Evolutionary conservation across 2,797 vertebrate species (phyloP), one percentile per base, ranked within the genome.

Genomic region (Fringilla coelebs): DNA sequence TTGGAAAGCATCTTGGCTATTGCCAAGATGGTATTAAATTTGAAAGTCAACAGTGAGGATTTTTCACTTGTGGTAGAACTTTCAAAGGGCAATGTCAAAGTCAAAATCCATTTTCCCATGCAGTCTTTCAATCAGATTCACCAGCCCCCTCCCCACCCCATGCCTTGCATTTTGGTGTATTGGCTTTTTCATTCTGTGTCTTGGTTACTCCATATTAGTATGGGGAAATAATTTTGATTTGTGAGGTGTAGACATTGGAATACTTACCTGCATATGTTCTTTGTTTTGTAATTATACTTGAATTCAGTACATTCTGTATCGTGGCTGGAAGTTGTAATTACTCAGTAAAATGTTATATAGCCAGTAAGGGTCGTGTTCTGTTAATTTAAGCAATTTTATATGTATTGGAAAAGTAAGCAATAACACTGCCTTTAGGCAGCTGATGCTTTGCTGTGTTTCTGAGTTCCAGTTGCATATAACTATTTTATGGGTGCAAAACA

Each of bases 331-430:
- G 90, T n/a, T 96, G 88, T 92, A 85, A 90, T 93, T 95, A 65
- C 17, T 97, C 80, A 88, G 91, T 95, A 96, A 96, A 97, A 93
- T 52, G 62, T 74, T 93, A 79, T 91, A 46, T 86, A 88, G 75
- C 48, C 3, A 7, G 89, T 88, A 88, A 95, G 90, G 80, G n/a
- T 89, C n/a, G 70, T 49, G 18, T 79, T 89, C 65, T 86, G 40
- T 96, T 94, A 90, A 90, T 93, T 87, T 62, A 74, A 61, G 85
- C 29, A 20, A 38, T 73, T 88, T 57, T 22, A 6, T 43, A 1
- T 38, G 6, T 61, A 16, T 54, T 40, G 38, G 75, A 38, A 76
- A 88, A 54, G 25, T 73, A 74, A 83, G 32, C 32, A 38, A 1
- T 49, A 55, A 36, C 13, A 14, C 10, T 48, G 25, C 18, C 43